A percentile compares a stretch with the other conserved stretches of the same genome.
Conservation (phyloP, 37 sponge, comb jelly and placozoan genomes). For the Spongilla lacustris region DNA sequence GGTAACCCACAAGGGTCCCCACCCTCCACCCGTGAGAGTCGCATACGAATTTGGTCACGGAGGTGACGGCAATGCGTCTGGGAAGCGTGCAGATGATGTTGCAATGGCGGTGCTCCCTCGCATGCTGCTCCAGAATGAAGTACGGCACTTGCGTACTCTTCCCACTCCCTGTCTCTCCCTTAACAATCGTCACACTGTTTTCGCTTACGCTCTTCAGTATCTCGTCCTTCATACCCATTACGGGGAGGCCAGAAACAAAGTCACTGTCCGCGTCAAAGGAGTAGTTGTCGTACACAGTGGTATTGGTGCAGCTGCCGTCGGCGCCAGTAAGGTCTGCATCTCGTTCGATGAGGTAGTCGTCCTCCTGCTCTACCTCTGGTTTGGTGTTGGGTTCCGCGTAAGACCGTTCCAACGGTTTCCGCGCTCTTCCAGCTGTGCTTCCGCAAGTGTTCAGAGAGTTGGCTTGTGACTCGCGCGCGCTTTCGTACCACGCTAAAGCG, state of each 20-base stretch:
- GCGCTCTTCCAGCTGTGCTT: background rate
- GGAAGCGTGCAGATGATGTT: slow-evolving; percentile 98
- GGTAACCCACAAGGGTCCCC: slow-evolving; percentile 95
- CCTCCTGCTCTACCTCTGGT: slow-evolving; percentile 24
- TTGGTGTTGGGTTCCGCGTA: slow-evolving; percentile 2
- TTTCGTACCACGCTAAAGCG: background rate
- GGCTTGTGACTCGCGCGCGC: background rate
- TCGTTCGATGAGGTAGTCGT: background rate
- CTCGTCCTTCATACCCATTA: slow-evolving; percentile 48
- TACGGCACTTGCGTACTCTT: slow-evolving; percentile 96
- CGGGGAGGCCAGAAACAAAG: slow-evolving; percentile 49
- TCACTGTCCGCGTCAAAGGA: slow-evolving; percentile 32
- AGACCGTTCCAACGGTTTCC: background rate
- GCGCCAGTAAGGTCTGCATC: background rate
- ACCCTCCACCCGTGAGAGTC: slow-evolving; percentile 70
- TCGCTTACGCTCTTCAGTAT: slow-evolving; percentile 76
- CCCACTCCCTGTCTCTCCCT: slow-evolving; percentile 91
- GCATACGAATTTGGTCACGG: slow-evolving; percentile 85
- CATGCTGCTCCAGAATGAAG: slow-evolving; percentile 85
- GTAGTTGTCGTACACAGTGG: slow-evolving; percentile 31
- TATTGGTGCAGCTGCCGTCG: background rate
- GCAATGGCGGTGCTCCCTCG: slow-evolving; percentile 65
- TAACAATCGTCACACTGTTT: slow-evolving; percentile 80
- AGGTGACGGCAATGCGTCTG: slow-evolving; percentile 86
- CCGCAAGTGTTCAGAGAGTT: background rate